Conservation (phyloP, 2,113 vertebrate species). For the Herpetotheres cachinnans region DNA sequence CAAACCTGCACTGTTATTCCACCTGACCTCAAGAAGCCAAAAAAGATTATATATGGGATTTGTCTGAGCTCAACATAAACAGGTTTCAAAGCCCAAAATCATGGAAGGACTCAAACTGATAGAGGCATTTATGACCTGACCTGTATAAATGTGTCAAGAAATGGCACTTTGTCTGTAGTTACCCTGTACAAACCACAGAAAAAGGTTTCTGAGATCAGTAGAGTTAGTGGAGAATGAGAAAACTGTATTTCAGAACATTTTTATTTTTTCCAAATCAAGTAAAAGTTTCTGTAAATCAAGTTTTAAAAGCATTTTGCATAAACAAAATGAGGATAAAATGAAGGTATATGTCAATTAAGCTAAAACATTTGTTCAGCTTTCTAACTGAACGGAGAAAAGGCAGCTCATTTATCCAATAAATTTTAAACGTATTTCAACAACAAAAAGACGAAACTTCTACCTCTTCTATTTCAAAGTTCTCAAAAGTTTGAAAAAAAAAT, state of each 20-base stretch:
- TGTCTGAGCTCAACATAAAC: neutral
- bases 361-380: neutral
- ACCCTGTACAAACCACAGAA: neutral
- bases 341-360: neutral
- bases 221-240: neutral
- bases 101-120: neutral
- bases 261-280: neutral
- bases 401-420: neutral
- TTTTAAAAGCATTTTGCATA: neutral
- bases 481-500: neutral
- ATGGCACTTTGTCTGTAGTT: neutral
- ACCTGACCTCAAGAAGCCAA: neutral
- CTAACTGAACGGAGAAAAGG: neutral
- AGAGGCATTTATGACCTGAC: neutral
- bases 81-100: neutral
- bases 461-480: neutral
- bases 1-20: neutral
- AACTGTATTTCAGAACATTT: neutral
- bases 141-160: neutral
- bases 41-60: neutral
- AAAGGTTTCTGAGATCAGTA: neutral
- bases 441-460: neutral
- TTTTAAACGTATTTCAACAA: neutral
- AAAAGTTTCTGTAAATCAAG: neutral
- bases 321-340: neutral